A percentile compares a stretch with the other conserved stretches of the same genome.
phyloP scores from a whole-genome alignment of 2,797 vertebrate genomes.

The Leucoraja ocellata region DNA sequence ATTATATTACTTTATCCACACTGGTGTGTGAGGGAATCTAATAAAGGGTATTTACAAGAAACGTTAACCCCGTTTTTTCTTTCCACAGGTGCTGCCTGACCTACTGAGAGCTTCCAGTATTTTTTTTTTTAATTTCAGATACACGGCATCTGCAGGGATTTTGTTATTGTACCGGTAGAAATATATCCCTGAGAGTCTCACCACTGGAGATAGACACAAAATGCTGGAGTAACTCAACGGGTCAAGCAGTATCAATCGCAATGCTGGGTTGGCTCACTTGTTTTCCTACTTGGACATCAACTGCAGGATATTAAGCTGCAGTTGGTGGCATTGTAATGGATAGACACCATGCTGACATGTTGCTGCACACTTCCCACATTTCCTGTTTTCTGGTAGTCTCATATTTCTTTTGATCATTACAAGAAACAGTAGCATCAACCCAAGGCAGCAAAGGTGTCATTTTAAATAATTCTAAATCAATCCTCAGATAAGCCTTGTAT shows the following conservation, averaged over 20 bases:
- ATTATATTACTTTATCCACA: background rate
- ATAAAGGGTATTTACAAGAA: too few relatives aligned
- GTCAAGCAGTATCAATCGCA: background rate
- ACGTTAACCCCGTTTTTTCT: too few relatives aligned
- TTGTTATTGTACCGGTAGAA: too few relatives aligned
- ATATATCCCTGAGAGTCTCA: background rate
- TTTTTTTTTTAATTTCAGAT: too few relatives aligned
- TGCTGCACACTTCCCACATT: background rate
- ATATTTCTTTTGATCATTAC: background rate
- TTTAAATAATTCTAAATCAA: background rate
- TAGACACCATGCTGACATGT: background rate
- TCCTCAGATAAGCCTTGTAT: background rate
- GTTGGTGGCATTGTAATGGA: too few relatives aligned
- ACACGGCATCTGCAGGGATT: too few relatives aligned
- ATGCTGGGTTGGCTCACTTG: background rate
- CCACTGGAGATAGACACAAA: too few relatives aligned
- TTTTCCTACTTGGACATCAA: background rate
- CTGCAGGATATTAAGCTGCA: background rate
- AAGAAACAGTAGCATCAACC: background rate
- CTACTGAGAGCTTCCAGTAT: too few relatives aligned
- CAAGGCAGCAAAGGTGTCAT: background rate
- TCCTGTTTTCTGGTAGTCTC: background rate
- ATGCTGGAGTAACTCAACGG: too few relatives aligned
- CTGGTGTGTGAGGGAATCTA: background rate
- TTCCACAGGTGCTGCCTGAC: too few relatives aligned